Percentiles rank a stretch among this genome's conserved stretches.
Conservation (phyloP, 2,113 vertebrate genomes). For the Verasper variegatus region DNA sequence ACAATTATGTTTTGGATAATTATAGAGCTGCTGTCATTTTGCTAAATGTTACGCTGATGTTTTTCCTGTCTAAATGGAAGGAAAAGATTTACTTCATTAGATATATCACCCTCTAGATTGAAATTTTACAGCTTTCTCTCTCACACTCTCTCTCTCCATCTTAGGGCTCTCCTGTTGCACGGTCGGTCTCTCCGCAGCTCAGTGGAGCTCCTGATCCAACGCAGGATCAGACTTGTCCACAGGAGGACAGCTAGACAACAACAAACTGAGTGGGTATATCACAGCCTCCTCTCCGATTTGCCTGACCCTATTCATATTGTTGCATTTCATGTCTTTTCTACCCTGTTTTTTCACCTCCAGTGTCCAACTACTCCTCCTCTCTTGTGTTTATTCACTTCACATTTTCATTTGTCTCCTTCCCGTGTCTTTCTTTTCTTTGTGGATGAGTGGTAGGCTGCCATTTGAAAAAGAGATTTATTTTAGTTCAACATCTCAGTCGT, state of each 20-base stretch:
- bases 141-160: constrained; percentile 1
- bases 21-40: constrained; percentile 12
- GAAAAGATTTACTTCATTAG: not conserved
- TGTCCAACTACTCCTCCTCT: not conserved
- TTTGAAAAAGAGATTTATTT: constrained; percentile 39
- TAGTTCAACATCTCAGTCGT: constrained; percentile 1
- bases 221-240: constrained; percentile 61
- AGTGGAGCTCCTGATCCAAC: constrained; percentile 42
- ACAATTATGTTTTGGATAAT: constrained; percentile 37
- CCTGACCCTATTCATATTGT: not conserved
- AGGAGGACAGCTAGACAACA: constrained; percentile 75
- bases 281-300: constrained; percentile 1
- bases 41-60: constrained; percentile 23
- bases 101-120: not conserved
- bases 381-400: constrained; percentile 23
- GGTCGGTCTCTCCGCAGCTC: constrained; percentile 52
- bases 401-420: constrained; percentile 30
- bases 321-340: constrained; percentile 22
- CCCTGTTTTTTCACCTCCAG: constrained; percentile 10
- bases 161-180: constrained; percentile 50
- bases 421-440: constrained; percentile 17
- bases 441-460: constrained; percentile 40
- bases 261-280: constrained; percentile 45
- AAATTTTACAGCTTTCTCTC: constrained; percentile 4
- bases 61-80: not conserved